A percentile compares a stretch with the other conserved stretches of the same genome.
Conservation (phyloP, 2,113 vertebrate species). For the Epinephelus cyanopodus region DNA sequence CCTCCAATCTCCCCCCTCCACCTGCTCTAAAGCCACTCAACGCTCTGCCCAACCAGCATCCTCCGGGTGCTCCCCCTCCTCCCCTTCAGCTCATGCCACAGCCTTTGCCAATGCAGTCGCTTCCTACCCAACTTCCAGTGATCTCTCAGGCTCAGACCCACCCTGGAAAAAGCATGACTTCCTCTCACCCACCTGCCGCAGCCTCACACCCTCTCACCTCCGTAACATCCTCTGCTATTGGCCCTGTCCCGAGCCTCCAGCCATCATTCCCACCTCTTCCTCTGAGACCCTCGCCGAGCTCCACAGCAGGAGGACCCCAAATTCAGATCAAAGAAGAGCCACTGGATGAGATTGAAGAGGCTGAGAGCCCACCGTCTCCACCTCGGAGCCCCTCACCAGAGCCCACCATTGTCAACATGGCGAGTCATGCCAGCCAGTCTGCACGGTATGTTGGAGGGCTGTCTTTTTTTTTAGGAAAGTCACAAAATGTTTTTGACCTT, state of each 20-base stretch:
- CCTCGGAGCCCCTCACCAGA: constrained; percentile 95
- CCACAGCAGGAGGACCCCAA: constrained; percentile 73
- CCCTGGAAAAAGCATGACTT: constrained; percentile 81
- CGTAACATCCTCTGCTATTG: constrained; percentile 54
- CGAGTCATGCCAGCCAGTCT: constrained; percentile 96
- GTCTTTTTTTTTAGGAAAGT: not conserved
- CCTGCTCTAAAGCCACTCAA: constrained; percentile 95
- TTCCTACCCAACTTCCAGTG: constrained; percentile 89
- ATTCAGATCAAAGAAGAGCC: constrained; percentile 97
- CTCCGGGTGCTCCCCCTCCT: constrained; percentile 93
- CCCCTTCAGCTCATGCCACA: constrained; percentile 97
- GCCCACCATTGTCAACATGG: constrained; percentile 92
- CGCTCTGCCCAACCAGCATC: constrained; percentile 92
- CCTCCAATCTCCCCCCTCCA: constrained; percentile 94
- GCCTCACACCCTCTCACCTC: constrained; percentile 84
- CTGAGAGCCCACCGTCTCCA: constrained; percentile 91
- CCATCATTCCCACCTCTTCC: constrained; percentile 82
- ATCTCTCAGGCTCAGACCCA: constrained; percentile 91
- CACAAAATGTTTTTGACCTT: not conserved
- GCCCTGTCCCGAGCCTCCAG: constrained; percentile 84
- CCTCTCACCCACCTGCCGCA: constrained; percentile 82
- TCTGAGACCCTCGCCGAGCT: constrained; percentile 63
- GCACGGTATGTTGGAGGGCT: constrained; percentile 86
- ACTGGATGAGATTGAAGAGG: constrained; percentile 92
- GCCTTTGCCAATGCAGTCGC: constrained; percentile 87